A percentile compares a stretch with the other conserved stretches of the same genome.
Evolutionary conservation across 2,113 vertebrate species (phyloP).

Genomic region (Tachuris rubrigastra): DNA sequence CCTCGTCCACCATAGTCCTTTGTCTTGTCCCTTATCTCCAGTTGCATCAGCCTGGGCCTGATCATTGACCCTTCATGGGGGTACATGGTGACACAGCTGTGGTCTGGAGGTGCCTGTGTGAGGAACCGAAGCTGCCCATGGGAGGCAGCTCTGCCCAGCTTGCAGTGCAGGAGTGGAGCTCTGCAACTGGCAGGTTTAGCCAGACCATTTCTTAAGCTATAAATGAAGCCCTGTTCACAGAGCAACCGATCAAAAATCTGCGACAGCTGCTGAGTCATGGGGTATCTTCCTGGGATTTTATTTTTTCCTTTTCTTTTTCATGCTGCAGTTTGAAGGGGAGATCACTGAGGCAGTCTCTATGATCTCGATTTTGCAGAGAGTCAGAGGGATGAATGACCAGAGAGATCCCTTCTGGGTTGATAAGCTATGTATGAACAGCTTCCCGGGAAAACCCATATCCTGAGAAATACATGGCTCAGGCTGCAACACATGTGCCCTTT

Average conservation of each 20-base stretch:
- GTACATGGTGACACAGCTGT: accelerated
- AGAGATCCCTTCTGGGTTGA: neutral
- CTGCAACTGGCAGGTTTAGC: neutral
- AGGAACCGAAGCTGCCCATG: neutral
- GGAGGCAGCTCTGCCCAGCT: neutral
- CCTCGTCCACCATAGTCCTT: neutral
- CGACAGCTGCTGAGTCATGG: accelerated
- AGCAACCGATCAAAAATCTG: neutral
- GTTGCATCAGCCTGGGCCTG: neutral
- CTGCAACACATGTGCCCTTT: neutral
- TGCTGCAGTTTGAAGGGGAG: neutral
- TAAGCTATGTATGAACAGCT: neutral
- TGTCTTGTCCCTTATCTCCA: neutral
- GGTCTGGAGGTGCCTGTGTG: neutral
- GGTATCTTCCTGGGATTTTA: neutral
- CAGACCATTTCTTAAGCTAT: neutral
- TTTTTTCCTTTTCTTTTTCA: neutral
- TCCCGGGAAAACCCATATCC: neutral
- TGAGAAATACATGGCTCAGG: neutral
- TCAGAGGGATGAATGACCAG: neutral
- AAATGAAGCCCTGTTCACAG: neutral
- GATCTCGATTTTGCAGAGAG: neutral
- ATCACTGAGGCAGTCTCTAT: neutral
- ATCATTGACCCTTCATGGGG: neutral
- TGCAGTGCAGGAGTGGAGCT: accelerated